Evolutionary conservation across 2,113 vertebrate genomes (phyloP).

Genomic region (Ochotona curzoniae): DNA sequence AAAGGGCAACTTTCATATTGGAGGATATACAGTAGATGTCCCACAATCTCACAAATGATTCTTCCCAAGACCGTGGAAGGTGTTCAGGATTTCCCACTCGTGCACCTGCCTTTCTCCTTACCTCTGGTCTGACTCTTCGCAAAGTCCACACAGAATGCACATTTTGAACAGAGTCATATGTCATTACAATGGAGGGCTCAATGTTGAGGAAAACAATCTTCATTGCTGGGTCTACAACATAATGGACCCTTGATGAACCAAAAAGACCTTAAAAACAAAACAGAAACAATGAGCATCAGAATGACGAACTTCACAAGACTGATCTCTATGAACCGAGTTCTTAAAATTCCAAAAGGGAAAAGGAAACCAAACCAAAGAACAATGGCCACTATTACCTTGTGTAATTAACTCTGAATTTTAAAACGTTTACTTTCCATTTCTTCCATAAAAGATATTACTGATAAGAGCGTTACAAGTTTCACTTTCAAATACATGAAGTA

Average conservation of each 20-base stretch:
- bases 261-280: constrained; percentile 87
- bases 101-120: constrained; percentile 70
- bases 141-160: constrained; percentile 94
- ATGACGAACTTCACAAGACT: background rate
- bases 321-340: constrained; percentile 28
- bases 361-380: background rate
- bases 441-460: constrained; percentile 32
- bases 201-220: constrained; percentile 93
- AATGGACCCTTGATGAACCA: constrained; percentile 91
- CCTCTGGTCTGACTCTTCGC: constrained; percentile 94
- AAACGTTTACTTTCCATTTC: constrained; percentile 28
- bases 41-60: background rate
- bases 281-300: background rate
- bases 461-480: background rate
- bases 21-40: background rate
- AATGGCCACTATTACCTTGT: constrained; percentile 33
- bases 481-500: background rate
- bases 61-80: background rate
- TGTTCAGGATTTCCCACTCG: background rate
- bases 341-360: constrained; percentile 33
- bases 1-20: background rate
- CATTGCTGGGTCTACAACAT: constrained; percentile 91
- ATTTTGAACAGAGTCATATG: constrained; percentile 93
- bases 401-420: constrained; percentile 31
- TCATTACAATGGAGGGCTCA: constrained; percentile 95